Percentiles rank a stretch among this genome's conserved stretches.
phyloP scores from a whole-genome alignment of 2,113 vertebrate genomes.

The Catagonus wagneri region DNA sequence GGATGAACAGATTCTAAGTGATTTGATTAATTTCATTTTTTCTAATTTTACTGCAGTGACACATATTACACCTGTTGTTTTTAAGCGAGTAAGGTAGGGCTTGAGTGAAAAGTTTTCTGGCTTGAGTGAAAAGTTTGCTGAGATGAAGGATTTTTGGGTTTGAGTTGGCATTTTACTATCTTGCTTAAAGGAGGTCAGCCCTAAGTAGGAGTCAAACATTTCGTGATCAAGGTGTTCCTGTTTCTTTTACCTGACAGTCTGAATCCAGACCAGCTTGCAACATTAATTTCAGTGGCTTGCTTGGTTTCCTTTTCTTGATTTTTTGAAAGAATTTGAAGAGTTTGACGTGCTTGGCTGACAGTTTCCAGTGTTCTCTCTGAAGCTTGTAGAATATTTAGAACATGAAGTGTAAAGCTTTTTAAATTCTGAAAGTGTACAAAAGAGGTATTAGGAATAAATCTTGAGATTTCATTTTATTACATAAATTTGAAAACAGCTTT shows the following conservation, averaged over 20 bases:
- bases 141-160: background rate
- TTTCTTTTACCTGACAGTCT: background rate
- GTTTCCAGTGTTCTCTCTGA: background rate
- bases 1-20: background rate
- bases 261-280: background rate
- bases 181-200: background rate
- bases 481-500: background rate
- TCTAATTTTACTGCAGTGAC: background rate
- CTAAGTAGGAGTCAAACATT: background rate
- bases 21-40: background rate
- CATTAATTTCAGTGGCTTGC: background rate
- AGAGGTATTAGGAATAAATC: background rate
- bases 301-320: constrained; percentile 24
- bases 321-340: constrained; percentile 46
- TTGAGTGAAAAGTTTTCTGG: background rate
- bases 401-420: background rate
- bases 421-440: constrained; percentile 4
- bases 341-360: background rate
- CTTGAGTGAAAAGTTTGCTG: constrained; percentile 24
- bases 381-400: background rate
- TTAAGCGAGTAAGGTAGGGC: background rate
- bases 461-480: constrained; percentile 39
- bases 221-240: background rate
- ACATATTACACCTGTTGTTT: background rate
- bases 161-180: background rate